phyloP scores from a whole-genome alignment of 2,113 vertebrate species.

The Brachypteracias leptosomus region DNA sequence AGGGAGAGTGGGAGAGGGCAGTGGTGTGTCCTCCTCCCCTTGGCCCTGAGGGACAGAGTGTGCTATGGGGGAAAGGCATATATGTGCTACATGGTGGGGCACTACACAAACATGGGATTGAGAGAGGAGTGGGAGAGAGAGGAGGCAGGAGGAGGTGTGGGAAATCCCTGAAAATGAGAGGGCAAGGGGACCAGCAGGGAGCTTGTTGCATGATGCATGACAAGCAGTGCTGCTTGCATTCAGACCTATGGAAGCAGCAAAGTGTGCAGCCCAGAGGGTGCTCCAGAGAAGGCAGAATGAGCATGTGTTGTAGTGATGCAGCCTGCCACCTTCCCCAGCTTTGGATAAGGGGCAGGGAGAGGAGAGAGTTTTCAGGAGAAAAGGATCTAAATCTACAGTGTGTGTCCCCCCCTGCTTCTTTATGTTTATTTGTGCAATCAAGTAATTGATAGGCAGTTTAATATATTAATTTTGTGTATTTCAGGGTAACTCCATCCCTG shows the following conservation, averaged over 20 bases:
- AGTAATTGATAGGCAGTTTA: background rate
- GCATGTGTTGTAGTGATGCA: background rate
- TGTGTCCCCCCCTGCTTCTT: too few species aligned
- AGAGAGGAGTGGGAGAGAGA: background rate
- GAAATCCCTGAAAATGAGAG: background rate
- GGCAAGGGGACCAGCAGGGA: accelerated
- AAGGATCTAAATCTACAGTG: background rate
- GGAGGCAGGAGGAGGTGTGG: background rate
- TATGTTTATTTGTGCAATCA: background rate
- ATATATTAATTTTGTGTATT: slow-evolving; percentile 17
- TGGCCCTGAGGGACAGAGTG: background rate
- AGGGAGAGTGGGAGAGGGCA: background rate
- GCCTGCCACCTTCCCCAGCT: background rate
- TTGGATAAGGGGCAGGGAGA: background rate
- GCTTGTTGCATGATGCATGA: background rate
- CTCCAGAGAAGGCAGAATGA: background rate
- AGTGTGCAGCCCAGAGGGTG: background rate
- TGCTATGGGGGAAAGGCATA: background rate
- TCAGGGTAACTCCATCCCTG: background rate
- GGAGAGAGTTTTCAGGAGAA: background rate
- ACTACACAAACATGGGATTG: background rate
- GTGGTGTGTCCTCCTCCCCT: background rate
- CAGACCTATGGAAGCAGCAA: background rate
- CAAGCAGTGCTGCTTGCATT: background rate
- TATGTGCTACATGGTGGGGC: background rate